These are phyloP conservation scores for Platycnemis pennipes DNA, from an alignment of 2,888 invertebrate genomes.

Conservation along the genomic window DNA sequence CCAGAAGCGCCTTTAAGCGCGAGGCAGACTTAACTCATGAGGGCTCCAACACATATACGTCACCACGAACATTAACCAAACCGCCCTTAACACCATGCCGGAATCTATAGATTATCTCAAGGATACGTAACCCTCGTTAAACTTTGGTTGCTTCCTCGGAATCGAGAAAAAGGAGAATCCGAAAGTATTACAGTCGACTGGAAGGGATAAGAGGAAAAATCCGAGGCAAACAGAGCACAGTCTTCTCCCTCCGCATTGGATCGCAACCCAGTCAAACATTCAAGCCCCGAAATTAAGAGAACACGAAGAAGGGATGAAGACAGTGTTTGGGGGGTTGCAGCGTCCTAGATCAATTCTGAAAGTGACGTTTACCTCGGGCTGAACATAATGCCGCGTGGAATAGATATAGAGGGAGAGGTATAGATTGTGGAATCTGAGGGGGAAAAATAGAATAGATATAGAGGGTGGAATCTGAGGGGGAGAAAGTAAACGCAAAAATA, in stretches of 20 bases:
- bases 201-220: background rate
- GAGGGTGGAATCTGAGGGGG: too few species aligned
- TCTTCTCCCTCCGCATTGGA: background rate
- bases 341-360: background rate
- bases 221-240: background rate
- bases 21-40: too few species aligned
- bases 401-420: background rate
- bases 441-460: background rate
- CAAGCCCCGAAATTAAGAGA: background rate
- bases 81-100: background rate
- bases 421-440: too few species aligned
- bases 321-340: background rate
- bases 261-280: background rate
- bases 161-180: background rate
- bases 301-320: background rate
- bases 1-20: too few species aligned
- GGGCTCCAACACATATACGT: too few species aligned
- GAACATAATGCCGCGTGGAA: background rate
- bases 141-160: background rate
- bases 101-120: background rate
- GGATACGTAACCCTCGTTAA: background rate
- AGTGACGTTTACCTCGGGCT: background rate
- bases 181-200: background rate
- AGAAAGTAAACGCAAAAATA: conserved; percentile 8
- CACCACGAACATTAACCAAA: background rate